A percentile compares a stretch with the other conserved stretches of the same genome.
Conservation (phyloP, 1,140 invertebrate genomes). For the Anastatus disparis region DNA sequence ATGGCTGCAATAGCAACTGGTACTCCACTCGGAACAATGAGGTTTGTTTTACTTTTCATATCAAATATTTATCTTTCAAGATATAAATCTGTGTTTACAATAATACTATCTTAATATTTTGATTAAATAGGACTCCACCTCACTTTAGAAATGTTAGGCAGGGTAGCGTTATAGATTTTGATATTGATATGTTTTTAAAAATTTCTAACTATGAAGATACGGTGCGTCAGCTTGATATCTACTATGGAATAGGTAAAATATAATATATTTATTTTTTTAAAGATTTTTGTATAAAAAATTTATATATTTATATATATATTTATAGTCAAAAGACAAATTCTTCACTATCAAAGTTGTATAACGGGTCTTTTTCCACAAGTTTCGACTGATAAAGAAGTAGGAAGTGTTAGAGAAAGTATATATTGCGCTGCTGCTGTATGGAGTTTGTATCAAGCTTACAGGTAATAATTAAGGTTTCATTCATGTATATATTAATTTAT, state of each 20-base stretch:
- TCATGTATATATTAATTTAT: too few species aligned
- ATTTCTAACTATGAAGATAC: conserved; percentile 91
- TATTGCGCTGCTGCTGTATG: conserved; percentile 96
- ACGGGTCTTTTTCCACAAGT: conserved; percentile 93
- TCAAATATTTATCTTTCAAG: background rate
- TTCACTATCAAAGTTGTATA: conserved; percentile 93
- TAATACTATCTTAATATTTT: background rate
- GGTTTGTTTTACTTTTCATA: conserved; percentile 11
- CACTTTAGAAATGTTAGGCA: conserved; percentile 54
- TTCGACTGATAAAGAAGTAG: conserved; percentile 82
- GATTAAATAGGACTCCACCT: conserved; percentile 12
- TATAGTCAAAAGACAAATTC: conserved; percentile 92
- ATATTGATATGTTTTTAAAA: conserved; percentile 81
- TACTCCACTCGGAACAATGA: conserved; percentile 14
- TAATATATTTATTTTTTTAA: background rate
- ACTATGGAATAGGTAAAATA: conserved; percentile 87
- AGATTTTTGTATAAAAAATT: background rate
- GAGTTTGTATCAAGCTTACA: conserved; percentile 96
- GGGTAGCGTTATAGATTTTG: conserved; percentile 73
- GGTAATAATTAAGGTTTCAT: conserved; percentile 72
- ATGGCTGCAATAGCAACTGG: conserved; percentile 24
- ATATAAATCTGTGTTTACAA: background rate
- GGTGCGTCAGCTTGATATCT: conserved; percentile 87
- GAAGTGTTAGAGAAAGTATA: conserved; percentile 93
- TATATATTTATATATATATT: conserved; percentile 41